Evolutionary conservation across 2,888 invertebrate genomes (phyloP), one percentile per base, ranked within the genome.

Genomic region (Argynnis bischoffii): DNA sequence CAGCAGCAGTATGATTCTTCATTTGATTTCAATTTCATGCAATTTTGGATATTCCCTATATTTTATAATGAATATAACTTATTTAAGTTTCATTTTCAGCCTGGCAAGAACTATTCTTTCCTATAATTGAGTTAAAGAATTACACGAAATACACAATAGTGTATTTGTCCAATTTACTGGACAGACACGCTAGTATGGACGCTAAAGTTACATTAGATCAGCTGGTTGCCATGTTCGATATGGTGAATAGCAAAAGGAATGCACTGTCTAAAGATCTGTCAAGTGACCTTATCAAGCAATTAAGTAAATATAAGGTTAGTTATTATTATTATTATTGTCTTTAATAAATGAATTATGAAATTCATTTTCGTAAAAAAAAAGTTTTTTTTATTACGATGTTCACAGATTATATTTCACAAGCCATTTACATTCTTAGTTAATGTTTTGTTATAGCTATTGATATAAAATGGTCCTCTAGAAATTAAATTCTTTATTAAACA

Each of bases 61-160:
- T 26, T 14, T 21, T 26, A 41, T 41, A 46, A 35, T 41, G 35
- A 41, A 0, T 51, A 50, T 55, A 56, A 57, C 16, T 65, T 59
- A 65, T 59, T 11, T 6, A 51, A 41, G 11, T 69, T 66, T 72
- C 70, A 56, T 69, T 65, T 93, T 89, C 82, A 95, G 95, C 95
- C 15, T 97, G 96, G 95, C 95, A 95, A 85, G 95, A 96, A 71
- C 86, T 96, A 1, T 96, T 96, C 94, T 86, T 95, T 51, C 95
- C 96, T 0, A 87, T 96, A 79, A 88, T 96, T 55, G 96, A 96
- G 74, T 86, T 96, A 82, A 95, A 95, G 80, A 95, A 93, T 79
- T 96, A 96, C 76, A 93, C 95, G 0, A 94, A 93, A 74, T 95
- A 94, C 83, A 93, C 95, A 47, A 84, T 94, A 6, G 91, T 92